A percentile compares a stretch with the other conserved stretches of the same genome.
Conservation (phyloP, 2,113 vertebrate species). For the Plectropomus leopardus region DNA sequence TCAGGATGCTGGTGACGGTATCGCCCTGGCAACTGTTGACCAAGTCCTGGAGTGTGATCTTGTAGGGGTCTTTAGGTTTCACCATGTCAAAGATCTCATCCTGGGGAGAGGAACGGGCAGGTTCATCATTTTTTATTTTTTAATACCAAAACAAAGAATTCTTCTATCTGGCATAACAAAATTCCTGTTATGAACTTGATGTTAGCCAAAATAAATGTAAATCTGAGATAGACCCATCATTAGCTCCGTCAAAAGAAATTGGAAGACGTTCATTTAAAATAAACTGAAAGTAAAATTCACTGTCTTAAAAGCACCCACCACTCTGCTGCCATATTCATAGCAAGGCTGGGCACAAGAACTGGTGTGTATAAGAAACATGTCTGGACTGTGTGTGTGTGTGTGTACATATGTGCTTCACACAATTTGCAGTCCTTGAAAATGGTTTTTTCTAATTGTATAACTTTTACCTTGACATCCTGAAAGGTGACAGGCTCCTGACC, state of each 20-base stretch:
- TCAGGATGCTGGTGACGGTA: slow-evolving; percentile 96
- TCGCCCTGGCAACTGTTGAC: slow-evolving; percentile 98
- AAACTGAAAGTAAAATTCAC: too few relatives aligned
- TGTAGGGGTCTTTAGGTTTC: slow-evolving; percentile 96
- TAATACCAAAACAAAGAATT: background rate
- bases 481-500: slow-evolving; percentile 97
- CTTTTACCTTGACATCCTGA: slow-evolving; percentile 96
- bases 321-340: background rate
- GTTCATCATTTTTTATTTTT: background rate
- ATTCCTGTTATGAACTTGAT: background rate
- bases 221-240: background rate
- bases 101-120: slow-evolving; percentile 76
- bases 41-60: slow-evolving; percentile 97
- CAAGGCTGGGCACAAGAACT: too few relatives aligned
- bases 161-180: background rate
- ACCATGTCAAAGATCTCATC: slow-evolving; percentile 99
- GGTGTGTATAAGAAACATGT: background rate
- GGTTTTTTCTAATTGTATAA: too few relatives aligned
- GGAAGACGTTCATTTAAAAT: background rate
- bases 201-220: background rate
- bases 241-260: background rate
- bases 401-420: background rate
- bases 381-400: background rate
- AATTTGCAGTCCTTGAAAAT: too few relatives aligned
- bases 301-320: too few relatives aligned